phyloP scores from a whole-genome alignment of 2,797 vertebrate species.

The Propithecus perrieri region DNA sequence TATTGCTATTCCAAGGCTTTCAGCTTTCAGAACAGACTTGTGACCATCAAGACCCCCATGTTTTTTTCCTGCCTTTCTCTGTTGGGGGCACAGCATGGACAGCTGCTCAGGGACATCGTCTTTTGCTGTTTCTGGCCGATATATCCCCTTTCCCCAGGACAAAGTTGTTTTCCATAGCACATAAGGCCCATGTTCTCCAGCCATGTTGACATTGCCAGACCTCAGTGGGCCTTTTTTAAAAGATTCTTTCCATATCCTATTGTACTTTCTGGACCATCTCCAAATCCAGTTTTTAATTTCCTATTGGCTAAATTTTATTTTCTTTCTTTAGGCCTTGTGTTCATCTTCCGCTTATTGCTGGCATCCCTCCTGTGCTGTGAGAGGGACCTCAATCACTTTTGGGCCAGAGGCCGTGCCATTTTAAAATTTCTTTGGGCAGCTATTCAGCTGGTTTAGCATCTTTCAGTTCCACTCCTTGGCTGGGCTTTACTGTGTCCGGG shows the following conservation, averaged over 20 bases:
- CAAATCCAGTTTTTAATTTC: constrained; percentile 84
- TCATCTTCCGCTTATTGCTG: constrained; percentile 83
- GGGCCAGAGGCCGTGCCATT: constrained; percentile 78
- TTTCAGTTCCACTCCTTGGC: constrained; percentile 59
- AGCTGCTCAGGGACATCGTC: not conserved
- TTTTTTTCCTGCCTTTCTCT: constrained; percentile 57
- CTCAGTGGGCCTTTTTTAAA: constrained; percentile 53
- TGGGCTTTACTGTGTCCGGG: constrained; percentile 35
- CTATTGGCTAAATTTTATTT: constrained; percentile 82
- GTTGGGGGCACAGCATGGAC: constrained; percentile 17
- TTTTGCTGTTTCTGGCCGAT: constrained; percentile 66
- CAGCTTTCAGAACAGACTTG: not conserved
- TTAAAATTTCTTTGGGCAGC: constrained; percentile 80
- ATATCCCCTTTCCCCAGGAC: constrained; percentile 77
- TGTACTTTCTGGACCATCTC: constrained; percentile 82
- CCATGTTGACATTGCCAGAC: constrained; percentile 56
- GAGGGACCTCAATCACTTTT: constrained; percentile 75
- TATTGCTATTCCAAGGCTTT: not conserved
- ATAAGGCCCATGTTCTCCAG: constrained; percentile 45
- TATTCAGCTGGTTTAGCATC: constrained; percentile 60
- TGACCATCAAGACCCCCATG: constrained; percentile 23
- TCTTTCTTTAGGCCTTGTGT: constrained; percentile 54
- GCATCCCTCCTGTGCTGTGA: constrained; percentile 73
- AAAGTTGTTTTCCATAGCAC: constrained; percentile 63
- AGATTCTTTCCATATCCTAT: constrained; percentile 84